Base-by-base conservation (phyloP, 2,888 invertebrate species). In the Papilio elwesi region DNA sequence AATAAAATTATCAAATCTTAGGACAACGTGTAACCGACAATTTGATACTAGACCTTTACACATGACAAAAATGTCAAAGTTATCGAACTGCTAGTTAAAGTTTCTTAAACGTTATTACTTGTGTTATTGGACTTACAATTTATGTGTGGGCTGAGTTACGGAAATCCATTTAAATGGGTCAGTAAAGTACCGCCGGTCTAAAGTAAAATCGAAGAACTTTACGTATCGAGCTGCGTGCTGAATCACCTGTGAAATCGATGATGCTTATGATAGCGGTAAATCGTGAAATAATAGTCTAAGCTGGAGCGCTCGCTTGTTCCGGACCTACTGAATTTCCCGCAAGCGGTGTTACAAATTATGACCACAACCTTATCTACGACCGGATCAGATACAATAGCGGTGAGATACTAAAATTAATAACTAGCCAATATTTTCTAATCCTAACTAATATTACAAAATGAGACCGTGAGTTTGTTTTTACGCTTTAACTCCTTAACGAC, bases 261-360 rank as follows among this genome's bases (percentile, higher is more conserved):
- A 73, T 73, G 72, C 26, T 51, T 73, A 64, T 68, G 64, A 73
- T 73, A 51, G 68, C 69, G 65, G 69, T 52, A 69, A 64, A 73
- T 73, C 69, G 67, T 59, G 52, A 67, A 70, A 68, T 73, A 65
- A 70, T 70, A 70, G 76, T 78, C 78, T 82, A 80, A 83, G 85
- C 85, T 71, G 72, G 74, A 86, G 85, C 86, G 83, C 82, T 84
- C 85, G 86, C 85, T 84, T 89, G 89, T 83, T 81, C 79, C 79
- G 77, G 77, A 80, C 78, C 84, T 85, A 88, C 88, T 87, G 83
- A 87, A 89, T 88, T 85, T 84, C 84, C 84, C 79, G 82, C 79
- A 83, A 66, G 63, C 55, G 36, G 43, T 71, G 26, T 43, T 53
- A 49, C 51, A 51, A 73, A 68, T 73, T 49, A 73, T 43, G n/a